A percentile compares a stretch with the other conserved stretches of the same genome.
These are phyloP conservation scores for Graptemys geographica DNA, from an alignment of 2,797 vertebrate species.

Conservation along the genomic window DNA sequence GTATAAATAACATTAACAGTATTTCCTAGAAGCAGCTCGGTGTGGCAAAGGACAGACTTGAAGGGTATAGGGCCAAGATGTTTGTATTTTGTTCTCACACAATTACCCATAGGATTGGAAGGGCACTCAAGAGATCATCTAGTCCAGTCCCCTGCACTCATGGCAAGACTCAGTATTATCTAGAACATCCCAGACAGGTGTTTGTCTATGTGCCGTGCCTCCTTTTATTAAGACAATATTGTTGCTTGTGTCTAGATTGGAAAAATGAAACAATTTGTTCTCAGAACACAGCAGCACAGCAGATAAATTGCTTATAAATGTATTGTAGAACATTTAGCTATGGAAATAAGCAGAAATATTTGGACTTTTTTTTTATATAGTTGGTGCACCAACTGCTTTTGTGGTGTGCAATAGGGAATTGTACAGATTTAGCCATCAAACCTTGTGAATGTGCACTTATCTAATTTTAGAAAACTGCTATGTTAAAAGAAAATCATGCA, in stretches of 20 bases:
- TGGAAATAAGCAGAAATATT: not conserved
- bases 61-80: not conserved
- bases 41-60: not conserved
- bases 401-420: not conserved
- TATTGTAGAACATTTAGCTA: not conserved
- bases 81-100: not conserved
- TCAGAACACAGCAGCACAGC: not conserved
- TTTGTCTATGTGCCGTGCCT: not conserved
- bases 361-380: not conserved
- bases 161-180: no score
- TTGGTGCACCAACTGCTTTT: not conserved
- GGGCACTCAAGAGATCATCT: no score
- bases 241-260: not conserved
- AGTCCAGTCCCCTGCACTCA: no score
- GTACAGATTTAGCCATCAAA: not conserved
- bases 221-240: not conserved
- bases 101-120: not conserved
- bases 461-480: not conserved
- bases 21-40: not conserved
- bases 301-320: not conserved
- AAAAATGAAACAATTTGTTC: not conserved
- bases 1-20: not conserved
- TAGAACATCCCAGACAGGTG: no score
- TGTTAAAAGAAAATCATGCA: not conserved
- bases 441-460: not conserved